phyloP scores from a whole-genome alignment of 1,140 invertebrate species.

The Coelopa frigida region DNA sequence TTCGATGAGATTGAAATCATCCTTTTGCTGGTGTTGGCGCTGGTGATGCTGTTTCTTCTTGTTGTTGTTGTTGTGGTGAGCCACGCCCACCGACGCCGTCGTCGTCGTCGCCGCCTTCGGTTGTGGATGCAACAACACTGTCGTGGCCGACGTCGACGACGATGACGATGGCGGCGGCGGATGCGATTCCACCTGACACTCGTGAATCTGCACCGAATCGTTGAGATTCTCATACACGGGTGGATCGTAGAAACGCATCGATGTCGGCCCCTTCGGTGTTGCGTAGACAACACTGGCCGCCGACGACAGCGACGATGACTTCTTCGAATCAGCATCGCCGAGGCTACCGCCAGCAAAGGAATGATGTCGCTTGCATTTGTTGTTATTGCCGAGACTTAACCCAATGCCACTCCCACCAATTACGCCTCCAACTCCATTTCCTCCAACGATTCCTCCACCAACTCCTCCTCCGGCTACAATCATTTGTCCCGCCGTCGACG shows the following conservation, averaged over 20 bases:
- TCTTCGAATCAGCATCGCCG: conserved; percentile 32
- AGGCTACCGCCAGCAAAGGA: conserved; percentile 33
- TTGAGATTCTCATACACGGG: conserved; percentile 47
- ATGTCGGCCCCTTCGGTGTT: conserved; percentile 11
- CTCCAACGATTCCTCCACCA: background rate
- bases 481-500: conserved; percentile 9
- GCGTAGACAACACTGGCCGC: too few species aligned
- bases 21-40: conserved; percentile 36
- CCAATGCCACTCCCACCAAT: background rate
- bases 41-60: conserved; percentile 41
- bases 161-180: conserved; percentile 14
- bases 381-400: conserved; percentile 1
- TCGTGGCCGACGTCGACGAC: conserved; percentile 6
- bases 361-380: conserved; percentile 38
- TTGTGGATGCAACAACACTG: conserved; percentile 29
- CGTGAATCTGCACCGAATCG: conserved; percentile 47
- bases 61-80: conserved; percentile 5
- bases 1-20: conserved; percentile 34
- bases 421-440: too few species aligned
- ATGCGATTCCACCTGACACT: conserved; percentile 20
- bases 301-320: background rate
- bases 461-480: background rate
- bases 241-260: conserved; percentile 31
- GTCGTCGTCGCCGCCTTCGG: conserved; percentile 5
- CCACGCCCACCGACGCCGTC: conserved; percentile 1